Percentiles rank a stretch among this genome's conserved stretches.
These are phyloP conservation scores for Drosophila tsacasi DNA, from an alignment of 1,140 invertebrate genomes.

Conservation along the genomic window DNA sequence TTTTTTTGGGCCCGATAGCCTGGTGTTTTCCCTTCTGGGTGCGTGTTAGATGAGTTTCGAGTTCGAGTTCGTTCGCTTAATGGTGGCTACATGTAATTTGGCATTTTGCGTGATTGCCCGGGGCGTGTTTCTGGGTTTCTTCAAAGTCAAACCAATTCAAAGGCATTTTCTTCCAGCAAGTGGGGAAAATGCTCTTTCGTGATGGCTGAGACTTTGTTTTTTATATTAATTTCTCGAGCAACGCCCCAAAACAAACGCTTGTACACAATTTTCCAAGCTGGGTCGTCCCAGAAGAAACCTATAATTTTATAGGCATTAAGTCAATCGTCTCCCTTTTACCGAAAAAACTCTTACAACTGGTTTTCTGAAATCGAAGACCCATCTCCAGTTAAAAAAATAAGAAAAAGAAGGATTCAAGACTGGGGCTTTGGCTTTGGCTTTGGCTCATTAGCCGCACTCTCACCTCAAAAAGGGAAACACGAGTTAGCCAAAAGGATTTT, in stretches of 20 bases:
- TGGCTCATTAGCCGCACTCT: constrained; percentile 75
- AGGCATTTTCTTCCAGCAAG: constrained; percentile 60
- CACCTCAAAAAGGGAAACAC: constrained; percentile 53
- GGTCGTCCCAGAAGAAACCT: constrained; percentile 54
- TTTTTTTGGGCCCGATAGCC: constrained; percentile 22
- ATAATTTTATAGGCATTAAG: constrained; percentile 82
- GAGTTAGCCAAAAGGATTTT: constrained; percentile 57
- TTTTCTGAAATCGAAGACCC: constrained; percentile 48
- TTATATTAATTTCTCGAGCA: constrained; percentile 79
- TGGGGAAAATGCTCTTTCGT: constrained; percentile 69
- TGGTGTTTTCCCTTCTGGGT: constrained; percentile 29
- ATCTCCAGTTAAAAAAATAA: not conserved
- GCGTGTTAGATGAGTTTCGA: constrained; percentile 66
- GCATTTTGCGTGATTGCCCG: constrained; percentile 83
- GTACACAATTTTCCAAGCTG: constrained; percentile 70
- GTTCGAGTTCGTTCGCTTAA: constrained; percentile 74
- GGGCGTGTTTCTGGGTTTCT: constrained; percentile 70
- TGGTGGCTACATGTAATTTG: constrained; percentile 80
- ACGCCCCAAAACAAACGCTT: constrained; percentile 59
- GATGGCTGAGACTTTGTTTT: constrained; percentile 36
- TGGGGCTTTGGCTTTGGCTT: constrained; percentile 21
- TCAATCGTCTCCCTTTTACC: constrained; percentile 42
- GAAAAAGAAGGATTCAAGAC: constrained; percentile 35
- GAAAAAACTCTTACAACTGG: constrained; percentile 57
- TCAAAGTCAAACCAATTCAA: constrained; percentile 49